Conservation (phyloP, 2,888 invertebrate genomes). For the Phania funesta region DNA sequence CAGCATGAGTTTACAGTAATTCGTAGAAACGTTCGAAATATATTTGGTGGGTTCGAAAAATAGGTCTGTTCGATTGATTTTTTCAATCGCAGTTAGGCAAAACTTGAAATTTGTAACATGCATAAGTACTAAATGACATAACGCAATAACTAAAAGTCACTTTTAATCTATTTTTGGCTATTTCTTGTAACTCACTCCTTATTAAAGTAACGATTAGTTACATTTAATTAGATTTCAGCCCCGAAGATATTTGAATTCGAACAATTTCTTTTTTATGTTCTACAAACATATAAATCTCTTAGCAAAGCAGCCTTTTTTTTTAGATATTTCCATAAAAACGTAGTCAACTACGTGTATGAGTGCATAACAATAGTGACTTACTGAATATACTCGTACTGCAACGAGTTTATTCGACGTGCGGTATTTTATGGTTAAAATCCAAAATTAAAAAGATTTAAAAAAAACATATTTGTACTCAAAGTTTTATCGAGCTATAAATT, state of each 20-base stretch:
- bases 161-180: too few relatives aligned
- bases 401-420: not conserved
- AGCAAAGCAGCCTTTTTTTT: not conserved
- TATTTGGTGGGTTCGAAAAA: too few relatives aligned
- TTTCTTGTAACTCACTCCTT: too few relatives aligned
- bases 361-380: not conserved
- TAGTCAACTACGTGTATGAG: too few relatives aligned
- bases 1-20: too few relatives aligned
- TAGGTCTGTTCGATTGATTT: too few relatives aligned
- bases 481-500: conserved; percentile 14
- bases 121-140: too few relatives aligned
- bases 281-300: not conserved
- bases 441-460: not conserved
- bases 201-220: too few relatives aligned
- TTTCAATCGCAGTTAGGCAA: too few relatives aligned
- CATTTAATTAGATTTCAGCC: conserved; percentile 5
- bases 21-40: too few relatives aligned
- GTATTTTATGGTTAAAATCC: not conserved
- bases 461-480: conserved; percentile 14
- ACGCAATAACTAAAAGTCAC: too few relatives aligned
- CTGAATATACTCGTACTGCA: not conserved
- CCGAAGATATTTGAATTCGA: conserved; percentile 6
- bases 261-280: not conserved
- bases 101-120: too few relatives aligned
- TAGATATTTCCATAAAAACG: not conserved